Percentiles rank a stretch among this genome's conserved stretches.
phyloP scores from a whole-genome alignment of 2,888 invertebrate genomes.

The Physocephala rufipes region DNA sequence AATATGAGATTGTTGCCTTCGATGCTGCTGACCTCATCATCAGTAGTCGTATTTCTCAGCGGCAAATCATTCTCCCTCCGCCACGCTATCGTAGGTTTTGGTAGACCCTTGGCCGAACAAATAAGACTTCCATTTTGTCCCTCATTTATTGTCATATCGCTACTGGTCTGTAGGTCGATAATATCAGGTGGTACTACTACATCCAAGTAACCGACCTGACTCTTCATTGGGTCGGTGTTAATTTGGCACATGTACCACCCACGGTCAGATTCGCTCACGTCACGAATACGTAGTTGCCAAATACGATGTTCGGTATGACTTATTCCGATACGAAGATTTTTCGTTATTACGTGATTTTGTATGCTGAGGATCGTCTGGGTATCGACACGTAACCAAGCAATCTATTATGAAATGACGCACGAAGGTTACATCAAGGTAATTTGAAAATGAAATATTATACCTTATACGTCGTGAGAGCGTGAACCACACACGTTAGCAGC shows the following conservation, averaged over 20 bases:
- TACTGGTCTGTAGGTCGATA: conserved; percentile 87
- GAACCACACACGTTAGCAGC: conserved; percentile 81
- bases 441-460: conserved; percentile 66
- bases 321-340: conserved; percentile 88
- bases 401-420: no score
- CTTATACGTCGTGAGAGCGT: conserved; percentile 84
- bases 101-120: conserved; percentile 91
- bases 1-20: conserved; percentile 62
- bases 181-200: conserved; percentile 97
- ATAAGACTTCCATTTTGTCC: conserved; percentile 93
- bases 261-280: conserved; percentile 89
- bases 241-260: conserved; percentile 75
- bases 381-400: conserved; percentile 95
- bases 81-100: conserved; percentile 93
- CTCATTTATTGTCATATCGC: conserved; percentile 90
- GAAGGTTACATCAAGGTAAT: no score
- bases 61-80: conserved; percentile 85
- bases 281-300: conserved; percentile 89
- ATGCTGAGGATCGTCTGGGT: conserved; percentile 93
- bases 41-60: conserved; percentile 59
- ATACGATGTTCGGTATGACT: conserved; percentile 92
- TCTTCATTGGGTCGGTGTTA: conserved; percentile 95
- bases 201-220: conserved; percentile 83
- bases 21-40: conserved; percentile 56
- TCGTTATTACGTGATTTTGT: conserved; percentile 89